These are phyloP conservation scores for Nineta flava DNA, from an alignment of 2,888 invertebrate species.

Conservation along the genomic window DNA sequence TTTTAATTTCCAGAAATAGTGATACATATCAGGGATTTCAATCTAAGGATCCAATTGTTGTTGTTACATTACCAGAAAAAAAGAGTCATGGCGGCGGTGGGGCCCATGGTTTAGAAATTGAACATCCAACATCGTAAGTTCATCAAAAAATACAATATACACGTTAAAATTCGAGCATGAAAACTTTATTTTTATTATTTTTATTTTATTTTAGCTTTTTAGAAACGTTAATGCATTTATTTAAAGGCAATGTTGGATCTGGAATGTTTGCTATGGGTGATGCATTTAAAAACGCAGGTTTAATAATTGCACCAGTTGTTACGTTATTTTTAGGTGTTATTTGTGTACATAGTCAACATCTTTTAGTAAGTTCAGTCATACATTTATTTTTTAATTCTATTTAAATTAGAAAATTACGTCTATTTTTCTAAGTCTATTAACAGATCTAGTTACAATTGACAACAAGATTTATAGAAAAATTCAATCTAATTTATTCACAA, in stretches of 20 bases:
- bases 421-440: too few species aligned
- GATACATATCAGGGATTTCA: slow-evolving; percentile 20
- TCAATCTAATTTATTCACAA: too few species aligned
- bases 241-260: slow-evolving; percentile 92
- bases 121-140: slow-evolving; percentile 53
- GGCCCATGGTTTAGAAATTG: slow-evolving; percentile 21
- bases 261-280: slow-evolving; percentile 93
- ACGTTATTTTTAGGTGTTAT: slow-evolving; percentile 68
- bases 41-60: slow-evolving; percentile 34
- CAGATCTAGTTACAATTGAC: too few species aligned
- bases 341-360: slow-evolving; percentile 84
- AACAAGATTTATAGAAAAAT: too few species aligned
- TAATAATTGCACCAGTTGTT: slow-evolving; percentile 63
- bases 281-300: slow-evolving; percentile 83
- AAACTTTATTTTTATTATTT: not conserved
- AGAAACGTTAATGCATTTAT: slow-evolving; percentile 80
- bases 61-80: slow-evolving; percentile 23
- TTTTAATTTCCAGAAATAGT: too few species aligned
- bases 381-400: not conserved
- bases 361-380: slow-evolving; percentile 65
- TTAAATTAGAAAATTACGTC: too few species aligned
- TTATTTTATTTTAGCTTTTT: slow-evolving; percentile 43
- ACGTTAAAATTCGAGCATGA: not conserved
- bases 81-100: slow-evolving; percentile 19
- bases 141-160: slow-evolving; percentile 1